Evolutionary conservation across 2,888 invertebrate genomes (phyloP).

Genomic region (Leucophenga maculata): DNA sequence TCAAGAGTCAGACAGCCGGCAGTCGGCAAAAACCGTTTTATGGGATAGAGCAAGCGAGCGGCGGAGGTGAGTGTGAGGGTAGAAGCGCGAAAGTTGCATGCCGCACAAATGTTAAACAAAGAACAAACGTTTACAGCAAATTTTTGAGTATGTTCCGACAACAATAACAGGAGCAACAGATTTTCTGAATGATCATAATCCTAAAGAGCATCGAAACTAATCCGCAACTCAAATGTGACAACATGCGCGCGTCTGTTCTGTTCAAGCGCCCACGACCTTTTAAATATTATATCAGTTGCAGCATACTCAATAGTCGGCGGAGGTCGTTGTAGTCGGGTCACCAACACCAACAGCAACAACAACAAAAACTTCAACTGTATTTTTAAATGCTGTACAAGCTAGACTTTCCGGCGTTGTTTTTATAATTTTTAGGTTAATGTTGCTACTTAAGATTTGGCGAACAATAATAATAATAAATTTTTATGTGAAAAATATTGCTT

Average conservation of each 20-base stretch:
- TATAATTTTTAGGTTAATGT: conserved; percentile 13
- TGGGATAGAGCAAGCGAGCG: not conserved
- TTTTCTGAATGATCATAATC: conserved; percentile 71
- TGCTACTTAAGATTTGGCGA: not conserved
- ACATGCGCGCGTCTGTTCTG: conserved; percentile 57
- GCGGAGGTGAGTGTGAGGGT: too few relatives aligned
- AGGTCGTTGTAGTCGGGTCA: not conserved
- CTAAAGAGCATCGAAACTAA: conserved; percentile 63
- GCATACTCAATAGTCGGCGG: not conserved
- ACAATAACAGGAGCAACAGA: conserved; percentile 69
- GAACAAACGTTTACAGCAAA: conserved; percentile 27
- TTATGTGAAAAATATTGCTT: too few relatives aligned
- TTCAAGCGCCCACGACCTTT: not conserved
- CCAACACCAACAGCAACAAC: not conserved
- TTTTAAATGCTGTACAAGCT: not conserved
- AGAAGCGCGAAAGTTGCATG: conserved; percentile 23
- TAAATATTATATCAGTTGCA: not conserved
- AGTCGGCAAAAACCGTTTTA: not conserved
- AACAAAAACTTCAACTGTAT: not conserved
- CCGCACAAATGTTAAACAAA: conserved; percentile 39
- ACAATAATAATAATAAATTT: too few relatives aligned
- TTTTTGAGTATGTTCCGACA: not conserved
- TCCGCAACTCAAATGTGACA: conserved; percentile 69
- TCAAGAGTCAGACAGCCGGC: conserved; percentile 48
- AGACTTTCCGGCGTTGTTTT: conserved; percentile 13